phyloP scores from a whole-genome alignment of 2,888 invertebrate species.

The Clanis bilineata region DNA sequence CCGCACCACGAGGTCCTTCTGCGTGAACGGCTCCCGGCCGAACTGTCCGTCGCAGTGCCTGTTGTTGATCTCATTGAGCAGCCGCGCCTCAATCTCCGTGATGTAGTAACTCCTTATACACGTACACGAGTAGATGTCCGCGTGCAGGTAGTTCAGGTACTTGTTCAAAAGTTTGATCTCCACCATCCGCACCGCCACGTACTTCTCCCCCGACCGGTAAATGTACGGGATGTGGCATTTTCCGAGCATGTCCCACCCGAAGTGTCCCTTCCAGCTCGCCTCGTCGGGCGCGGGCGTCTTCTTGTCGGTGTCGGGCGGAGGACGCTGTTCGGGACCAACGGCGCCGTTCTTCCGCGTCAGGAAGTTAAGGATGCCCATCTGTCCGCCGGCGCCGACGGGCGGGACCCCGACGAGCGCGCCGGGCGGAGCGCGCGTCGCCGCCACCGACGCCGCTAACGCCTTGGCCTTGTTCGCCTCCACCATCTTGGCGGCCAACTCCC shows the following conservation, averaged over 20 bases:
- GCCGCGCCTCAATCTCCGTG: slow-evolving; percentile 93
- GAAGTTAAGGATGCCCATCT: slow-evolving; percentile 84
- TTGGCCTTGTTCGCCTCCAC: slow-evolving; percentile 90
- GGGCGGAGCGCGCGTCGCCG: slow-evolving; percentile 76
- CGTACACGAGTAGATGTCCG: slow-evolving; percentile 94
- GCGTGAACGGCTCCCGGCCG: slow-evolving; percentile 93
- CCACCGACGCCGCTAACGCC: slow-evolving; percentile 72
- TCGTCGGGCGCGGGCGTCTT: slow-evolving; percentile 84
- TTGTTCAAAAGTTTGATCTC: slow-evolving; percentile 95
- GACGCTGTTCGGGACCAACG: slow-evolving; percentile 51
- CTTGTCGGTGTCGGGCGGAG: slow-evolving; percentile 60
- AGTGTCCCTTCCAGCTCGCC: slow-evolving; percentile 90
- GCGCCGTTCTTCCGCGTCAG: slow-evolving; percentile 75
- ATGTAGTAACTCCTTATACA: slow-evolving; percentile 96
- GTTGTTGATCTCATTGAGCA: slow-evolving; percentile 95
- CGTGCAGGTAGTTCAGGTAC: slow-evolving; percentile 93
- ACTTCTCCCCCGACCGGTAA: slow-evolving; percentile 90
- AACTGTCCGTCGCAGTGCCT: slow-evolving; percentile 96
- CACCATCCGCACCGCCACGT: slow-evolving; percentile 96
- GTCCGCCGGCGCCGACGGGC: slow-evolving; percentile 65
- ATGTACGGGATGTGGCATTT: slow-evolving; percentile 94
- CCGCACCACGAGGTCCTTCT: slow-evolving; percentile 94
- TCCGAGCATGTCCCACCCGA: slow-evolving; percentile 95
- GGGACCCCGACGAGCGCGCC: slow-evolving; percentile 60
- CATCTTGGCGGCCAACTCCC: slow-evolving; percentile 93